Evolutionary conservation across 2,888 invertebrate species (phyloP).

Genomic region (Homarus gammarus): DNA sequence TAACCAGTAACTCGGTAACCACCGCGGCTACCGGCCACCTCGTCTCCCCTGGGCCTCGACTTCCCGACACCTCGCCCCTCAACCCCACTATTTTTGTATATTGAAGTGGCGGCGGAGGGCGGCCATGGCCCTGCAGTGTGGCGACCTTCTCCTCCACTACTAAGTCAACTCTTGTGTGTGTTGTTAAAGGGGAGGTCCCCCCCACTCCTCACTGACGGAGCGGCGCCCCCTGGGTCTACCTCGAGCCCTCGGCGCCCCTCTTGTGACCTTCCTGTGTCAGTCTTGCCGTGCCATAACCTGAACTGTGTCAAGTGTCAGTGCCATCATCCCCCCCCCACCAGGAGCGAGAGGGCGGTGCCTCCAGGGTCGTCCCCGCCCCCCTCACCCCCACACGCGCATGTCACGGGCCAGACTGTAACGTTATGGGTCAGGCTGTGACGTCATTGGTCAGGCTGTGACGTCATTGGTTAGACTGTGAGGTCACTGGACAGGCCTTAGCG

Average conservation of each 20-base stretch:
- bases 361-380: background rate
- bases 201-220: conserved; percentile 32
- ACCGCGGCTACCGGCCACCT: conserved; percentile 12
- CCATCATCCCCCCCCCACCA: conserved; percentile 40
- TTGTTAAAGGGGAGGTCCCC: conserved; percentile 4
- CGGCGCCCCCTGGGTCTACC: conserved; percentile 9
- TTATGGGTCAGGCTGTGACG: conserved; percentile 18
- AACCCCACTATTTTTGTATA: conserved; percentile 61
- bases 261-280: conserved; percentile 36
- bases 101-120: conserved; percentile 48
- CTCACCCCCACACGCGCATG: conserved; percentile 20
- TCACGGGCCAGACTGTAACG: conserved; percentile 18
- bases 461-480: conserved; percentile 13
- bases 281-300: conserved; percentile 63
- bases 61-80: conserved; percentile 18
- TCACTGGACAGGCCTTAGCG: conserved; percentile 9
- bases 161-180: conserved; percentile 31
- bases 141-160: background rate
- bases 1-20: conserved; percentile 62
- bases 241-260: background rate
- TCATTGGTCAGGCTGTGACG: conserved; percentile 20
- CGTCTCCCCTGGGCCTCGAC: background rate
- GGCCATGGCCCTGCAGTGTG: no score
- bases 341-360: background rate
- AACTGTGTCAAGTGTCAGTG: conserved; percentile 62